Conservation (phyloP, 2,888 invertebrate genomes). For the Tinea trinotella region DNA sequence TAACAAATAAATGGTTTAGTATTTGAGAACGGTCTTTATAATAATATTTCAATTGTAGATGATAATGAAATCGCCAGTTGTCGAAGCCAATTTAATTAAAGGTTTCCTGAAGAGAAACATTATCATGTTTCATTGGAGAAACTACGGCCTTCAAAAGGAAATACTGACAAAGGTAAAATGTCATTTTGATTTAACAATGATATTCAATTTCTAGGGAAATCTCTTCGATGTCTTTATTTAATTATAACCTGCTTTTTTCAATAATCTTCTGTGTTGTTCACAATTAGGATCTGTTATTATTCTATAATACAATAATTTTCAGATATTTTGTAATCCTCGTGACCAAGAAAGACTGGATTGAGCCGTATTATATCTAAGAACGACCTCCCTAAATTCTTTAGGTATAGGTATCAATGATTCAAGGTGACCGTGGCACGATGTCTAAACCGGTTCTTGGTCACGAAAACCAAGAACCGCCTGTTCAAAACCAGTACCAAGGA, state of each 20-base stretch:
- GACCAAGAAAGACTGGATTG: too few species aligned
- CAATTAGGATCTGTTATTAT: too few species aligned
- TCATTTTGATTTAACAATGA: background rate
- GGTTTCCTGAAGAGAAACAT: slow-evolving; percentile 4
- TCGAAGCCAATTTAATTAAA: slow-evolving; percentile 17
- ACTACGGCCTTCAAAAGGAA: slow-evolving; percentile 1
- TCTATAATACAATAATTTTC: too few species aligned
- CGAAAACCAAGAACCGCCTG: too few species aligned
- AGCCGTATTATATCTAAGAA: too few species aligned
- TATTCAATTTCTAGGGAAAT: background rate
- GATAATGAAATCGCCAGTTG: background rate
- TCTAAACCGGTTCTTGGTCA: too few species aligned
- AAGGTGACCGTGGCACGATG: too few species aligned
- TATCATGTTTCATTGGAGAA: slow-evolving; percentile 11
- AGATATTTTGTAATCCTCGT: too few species aligned
- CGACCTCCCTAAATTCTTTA: too few species aligned
- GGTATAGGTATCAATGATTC: too few species aligned
- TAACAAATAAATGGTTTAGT: background rate
- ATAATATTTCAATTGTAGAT: background rate
- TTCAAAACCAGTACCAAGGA: too few species aligned
- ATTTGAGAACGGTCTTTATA: background rate
- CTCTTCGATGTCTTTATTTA: background rate
- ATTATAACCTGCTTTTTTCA: background rate
- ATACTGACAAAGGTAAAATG: background rate
- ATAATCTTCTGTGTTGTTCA: too few species aligned